phyloP scores from a whole-genome alignment of 2,113 vertebrate genomes.

The Mesocricetus auratus region DNA sequence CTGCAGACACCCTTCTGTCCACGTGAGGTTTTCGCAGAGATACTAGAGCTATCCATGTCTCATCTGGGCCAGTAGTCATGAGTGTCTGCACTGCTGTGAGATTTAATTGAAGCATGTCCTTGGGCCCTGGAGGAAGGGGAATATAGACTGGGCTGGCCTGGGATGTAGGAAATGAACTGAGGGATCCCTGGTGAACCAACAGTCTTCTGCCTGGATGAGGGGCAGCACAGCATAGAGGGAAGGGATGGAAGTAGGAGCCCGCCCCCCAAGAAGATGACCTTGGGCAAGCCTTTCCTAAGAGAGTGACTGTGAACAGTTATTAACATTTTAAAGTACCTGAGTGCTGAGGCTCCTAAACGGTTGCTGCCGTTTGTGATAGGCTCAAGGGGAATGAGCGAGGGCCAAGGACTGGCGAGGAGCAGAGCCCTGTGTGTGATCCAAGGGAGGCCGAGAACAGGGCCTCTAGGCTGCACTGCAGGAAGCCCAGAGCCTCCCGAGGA shows the following conservation, averaged over 20 bases:
- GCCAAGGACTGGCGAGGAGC: background rate
- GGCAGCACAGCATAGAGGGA: background rate
- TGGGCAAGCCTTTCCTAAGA: background rate
- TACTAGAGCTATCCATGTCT: rapidly evolving
- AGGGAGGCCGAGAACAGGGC: too few relatives aligned
- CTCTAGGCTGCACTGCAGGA: background rate
- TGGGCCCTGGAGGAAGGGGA: background rate
- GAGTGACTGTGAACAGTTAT: background rate
- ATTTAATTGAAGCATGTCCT: too few relatives aligned
- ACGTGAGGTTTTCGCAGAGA: background rate
- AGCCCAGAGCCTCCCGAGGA: background rate
- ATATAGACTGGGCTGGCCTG: background rate
- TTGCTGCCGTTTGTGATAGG: background rate
- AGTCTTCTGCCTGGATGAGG: background rate
- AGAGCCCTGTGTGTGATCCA: background rate
- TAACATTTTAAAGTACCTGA: background rate
- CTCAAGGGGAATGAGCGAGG: background rate
- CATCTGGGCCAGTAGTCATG: background rate
- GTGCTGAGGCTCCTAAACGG: background rate
- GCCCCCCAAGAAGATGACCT: background rate
- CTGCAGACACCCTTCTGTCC: background rate
- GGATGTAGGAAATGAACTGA: background rate
- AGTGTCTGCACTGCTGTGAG: background rate
- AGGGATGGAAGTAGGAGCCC: background rate
- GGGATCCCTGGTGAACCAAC: background rate